phyloP scores from a whole-genome alignment of 2,113 vertebrate genomes.

The Gavialis gangeticus region DNA sequence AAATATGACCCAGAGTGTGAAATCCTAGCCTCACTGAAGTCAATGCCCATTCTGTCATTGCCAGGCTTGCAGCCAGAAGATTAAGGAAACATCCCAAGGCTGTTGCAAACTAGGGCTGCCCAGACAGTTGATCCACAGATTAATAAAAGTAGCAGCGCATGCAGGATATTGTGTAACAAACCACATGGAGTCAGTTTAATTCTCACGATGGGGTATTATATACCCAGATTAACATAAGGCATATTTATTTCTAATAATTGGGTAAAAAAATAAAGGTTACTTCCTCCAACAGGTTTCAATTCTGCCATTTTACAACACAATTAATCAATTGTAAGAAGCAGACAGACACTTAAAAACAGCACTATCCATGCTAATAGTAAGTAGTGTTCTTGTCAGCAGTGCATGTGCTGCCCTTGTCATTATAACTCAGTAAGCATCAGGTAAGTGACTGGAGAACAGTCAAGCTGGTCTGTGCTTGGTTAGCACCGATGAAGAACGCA shows the following conservation, averaged over 20 bases:
- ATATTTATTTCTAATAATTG: fast-evolving
- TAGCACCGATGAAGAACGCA: neutral
- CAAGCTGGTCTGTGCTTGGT: neutral
- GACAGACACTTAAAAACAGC: neutral
- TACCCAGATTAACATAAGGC: neutral
- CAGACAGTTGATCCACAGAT: conserved; percentile 16
- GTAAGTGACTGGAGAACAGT: fast-evolving
- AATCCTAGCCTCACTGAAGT: neutral
- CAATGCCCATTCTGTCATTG: neutral
- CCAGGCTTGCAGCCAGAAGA: neutral
- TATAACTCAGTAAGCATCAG: neutral
- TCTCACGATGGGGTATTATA: neutral
- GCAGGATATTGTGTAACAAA: neutral
- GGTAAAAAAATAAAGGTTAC: neutral
- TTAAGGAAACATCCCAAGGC: conserved; percentile 4
- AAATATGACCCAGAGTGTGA: neutral
- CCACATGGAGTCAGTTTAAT: neutral
- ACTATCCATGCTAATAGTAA: neutral
- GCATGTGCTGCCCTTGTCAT: fast-evolving
- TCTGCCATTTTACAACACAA: neutral
- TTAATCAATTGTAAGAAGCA: neutral
- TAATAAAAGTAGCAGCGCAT: neutral
- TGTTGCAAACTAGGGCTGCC: conserved; percentile 26
- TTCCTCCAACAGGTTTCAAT: neutral
- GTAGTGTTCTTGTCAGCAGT: neutral